Evolutionary conservation across 2,797 vertebrate genomes (phyloP), one percentile per base, ranked within the genome.

Genomic region (Intellagama lesueurii): DNA sequence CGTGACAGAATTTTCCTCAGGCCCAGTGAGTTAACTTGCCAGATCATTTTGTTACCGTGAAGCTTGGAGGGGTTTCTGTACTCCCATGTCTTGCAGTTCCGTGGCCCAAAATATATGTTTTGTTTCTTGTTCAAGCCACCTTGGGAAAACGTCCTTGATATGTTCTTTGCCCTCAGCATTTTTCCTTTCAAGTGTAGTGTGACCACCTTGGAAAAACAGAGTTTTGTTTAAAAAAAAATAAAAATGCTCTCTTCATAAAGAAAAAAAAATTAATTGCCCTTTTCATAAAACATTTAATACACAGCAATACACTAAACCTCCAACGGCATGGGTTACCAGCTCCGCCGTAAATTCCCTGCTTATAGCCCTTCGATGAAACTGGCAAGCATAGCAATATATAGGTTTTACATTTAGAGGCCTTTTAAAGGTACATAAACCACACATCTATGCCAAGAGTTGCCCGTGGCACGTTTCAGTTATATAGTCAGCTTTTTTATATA

Each of bases 341-440:
- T 88, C 76, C 87, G 69, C 85, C 16, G 4, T 94, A 92, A 94
- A 85, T 88, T 76, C 75, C 40, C 81, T 91, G 64, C 91, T 91
- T 89, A 83, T 91, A 92, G 70, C 60, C 52, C 44, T 60, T 68
- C 4, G 14, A 44, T 40, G 81, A 78, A 83, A 90, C 81, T 68
- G 75, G 81, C 26, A 70, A 92, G 86, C 47, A 81, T 86, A 83
- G 11, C 40, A 90, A 81, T 86, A 87, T 94, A 83, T 92, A 89
- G 49, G 81, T 86, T 93, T 89, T 89, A 90, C 82, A 73, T 91
- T 9, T 85, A 60, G 90, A 87, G 79, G 87, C 56, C 73, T 87
- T 92, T 83, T 91, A 82, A 90, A 69, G 90, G 90, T 85, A 85
- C 69, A 91, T 90, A 94, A 95, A 93, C 82, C 80, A 89, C 26